These are phyloP conservation scores for Aplodontia rufa DNA, from an alignment of 2,113 vertebrate genomes.

Conservation along the genomic window DNA sequence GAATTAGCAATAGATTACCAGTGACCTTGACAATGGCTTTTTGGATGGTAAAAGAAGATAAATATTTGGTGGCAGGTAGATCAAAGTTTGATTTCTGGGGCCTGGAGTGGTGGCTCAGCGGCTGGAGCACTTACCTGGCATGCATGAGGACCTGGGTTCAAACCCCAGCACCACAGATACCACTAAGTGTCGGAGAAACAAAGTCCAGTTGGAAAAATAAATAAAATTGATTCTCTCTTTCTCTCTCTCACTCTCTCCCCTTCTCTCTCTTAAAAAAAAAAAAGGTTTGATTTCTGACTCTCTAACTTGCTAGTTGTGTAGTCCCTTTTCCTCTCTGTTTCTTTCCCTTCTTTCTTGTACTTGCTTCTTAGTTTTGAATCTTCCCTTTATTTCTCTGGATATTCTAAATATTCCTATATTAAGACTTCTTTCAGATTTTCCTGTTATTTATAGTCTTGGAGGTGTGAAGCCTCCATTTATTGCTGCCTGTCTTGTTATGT, in stretches of 20 bases:
- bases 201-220: too few species aligned
- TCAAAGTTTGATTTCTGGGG: not conserved
- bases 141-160: too few species aligned
- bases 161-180: too few species aligned
- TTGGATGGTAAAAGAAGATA: not conserved
- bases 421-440: not conserved
- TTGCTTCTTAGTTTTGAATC: not conserved
- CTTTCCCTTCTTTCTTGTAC: not conserved
- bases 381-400: not conserved
- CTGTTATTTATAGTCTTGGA: not conserved
- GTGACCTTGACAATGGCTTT: not conserved
- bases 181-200: too few species aligned
- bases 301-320: not conserved
- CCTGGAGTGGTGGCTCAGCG: too few species aligned
- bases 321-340: not conserved
- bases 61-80: not conserved
- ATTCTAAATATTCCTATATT: slow-evolving; percentile 26
- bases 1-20: not conserved
- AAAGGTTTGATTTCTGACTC: not conserved
- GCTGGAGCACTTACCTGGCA: too few species aligned
- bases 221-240: too few species aligned
- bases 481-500: not conserved
- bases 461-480: not conserved
- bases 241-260: too few species aligned
- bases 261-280: too few species aligned